These are phyloP conservation scores for Diaperis boleti DNA, from an alignment of 2,888 invertebrate genomes.

Conservation along the genomic window DNA sequence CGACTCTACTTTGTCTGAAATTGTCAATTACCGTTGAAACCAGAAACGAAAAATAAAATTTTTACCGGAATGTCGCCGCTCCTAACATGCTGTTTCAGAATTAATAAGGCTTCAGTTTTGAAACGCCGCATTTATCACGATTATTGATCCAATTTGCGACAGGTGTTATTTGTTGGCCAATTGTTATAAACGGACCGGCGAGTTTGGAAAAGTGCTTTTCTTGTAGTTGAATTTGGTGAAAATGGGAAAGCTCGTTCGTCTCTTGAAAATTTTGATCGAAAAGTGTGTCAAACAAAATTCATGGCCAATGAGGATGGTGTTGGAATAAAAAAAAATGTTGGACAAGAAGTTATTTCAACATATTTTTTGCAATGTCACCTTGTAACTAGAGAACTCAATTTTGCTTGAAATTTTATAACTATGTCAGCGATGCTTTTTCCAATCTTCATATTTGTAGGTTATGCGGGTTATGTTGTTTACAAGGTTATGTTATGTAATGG, in stretches of 20 bases:
- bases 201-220: neutral
- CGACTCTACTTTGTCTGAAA: neutral
- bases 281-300: no score
- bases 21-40: neutral
- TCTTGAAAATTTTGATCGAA: constrained; percentile 4
- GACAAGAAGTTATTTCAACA: neutral
- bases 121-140: constrained; percentile 2
- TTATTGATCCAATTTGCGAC: constrained; percentile 1
- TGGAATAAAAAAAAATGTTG: neutral
- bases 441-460: constrained; percentile 1
- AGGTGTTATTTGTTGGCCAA: neutral
- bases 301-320: neutral
- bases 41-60: neutral
- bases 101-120: neutral
- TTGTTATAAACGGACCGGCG: neutral
- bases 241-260: neutral
- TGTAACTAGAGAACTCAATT: neutral
- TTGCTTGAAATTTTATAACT: neutral
- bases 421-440: constrained; percentile 1
- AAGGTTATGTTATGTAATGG: neutral
- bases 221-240: neutral
- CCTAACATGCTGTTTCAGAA: neutral
- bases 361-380: constrained; percentile 1
- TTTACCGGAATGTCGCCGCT: neutral
- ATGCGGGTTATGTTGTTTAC: neutral